Evolutionary conservation across 2,113 vertebrate genomes (phyloP).

Genomic region (Sorex araneus): DNA sequence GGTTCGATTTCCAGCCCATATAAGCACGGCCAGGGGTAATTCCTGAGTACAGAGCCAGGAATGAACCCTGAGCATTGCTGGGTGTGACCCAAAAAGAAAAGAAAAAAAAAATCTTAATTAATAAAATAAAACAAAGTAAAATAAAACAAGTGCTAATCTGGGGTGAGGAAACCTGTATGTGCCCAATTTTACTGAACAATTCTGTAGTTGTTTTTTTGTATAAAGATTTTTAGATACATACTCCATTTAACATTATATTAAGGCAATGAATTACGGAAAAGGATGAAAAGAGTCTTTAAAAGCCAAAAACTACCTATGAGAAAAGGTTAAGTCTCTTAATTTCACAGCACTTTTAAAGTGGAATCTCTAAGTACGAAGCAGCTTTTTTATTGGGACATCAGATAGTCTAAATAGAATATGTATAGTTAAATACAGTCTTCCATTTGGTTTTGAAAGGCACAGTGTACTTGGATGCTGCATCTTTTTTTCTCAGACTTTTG

Average conservation of each 20-base stretch:
- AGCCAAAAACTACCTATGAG: not conserved
- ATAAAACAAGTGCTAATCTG: no score
- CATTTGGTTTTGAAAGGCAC: not conserved
- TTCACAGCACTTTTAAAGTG: constrained; percentile 33
- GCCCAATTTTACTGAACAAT: constrained; percentile 22
- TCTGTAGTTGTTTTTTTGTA: not conserved
- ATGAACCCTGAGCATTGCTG: no score
- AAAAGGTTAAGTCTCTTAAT: not conserved
- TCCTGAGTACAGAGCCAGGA: no score
- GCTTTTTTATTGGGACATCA: constrained; percentile 17
- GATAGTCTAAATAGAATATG: not conserved
- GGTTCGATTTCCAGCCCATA: no score
- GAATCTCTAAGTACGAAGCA: not conserved
- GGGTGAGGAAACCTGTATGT: not conserved
- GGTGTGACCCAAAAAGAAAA: no score
- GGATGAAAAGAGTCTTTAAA: not conserved
- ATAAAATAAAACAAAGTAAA: no score
- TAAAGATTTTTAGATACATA: not conserved
- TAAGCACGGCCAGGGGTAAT: no score
- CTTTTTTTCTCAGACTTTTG: not conserved
- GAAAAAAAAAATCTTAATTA: no score
- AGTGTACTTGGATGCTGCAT: not conserved
- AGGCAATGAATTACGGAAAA: not conserved
- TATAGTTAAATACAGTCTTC: not conserved
- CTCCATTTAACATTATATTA: not conserved